These are phyloP conservation scores for Tenualosa thibaudeaui DNA, from an alignment of 2,797 vertebrate genomes.

Conservation along the genomic window DNA sequence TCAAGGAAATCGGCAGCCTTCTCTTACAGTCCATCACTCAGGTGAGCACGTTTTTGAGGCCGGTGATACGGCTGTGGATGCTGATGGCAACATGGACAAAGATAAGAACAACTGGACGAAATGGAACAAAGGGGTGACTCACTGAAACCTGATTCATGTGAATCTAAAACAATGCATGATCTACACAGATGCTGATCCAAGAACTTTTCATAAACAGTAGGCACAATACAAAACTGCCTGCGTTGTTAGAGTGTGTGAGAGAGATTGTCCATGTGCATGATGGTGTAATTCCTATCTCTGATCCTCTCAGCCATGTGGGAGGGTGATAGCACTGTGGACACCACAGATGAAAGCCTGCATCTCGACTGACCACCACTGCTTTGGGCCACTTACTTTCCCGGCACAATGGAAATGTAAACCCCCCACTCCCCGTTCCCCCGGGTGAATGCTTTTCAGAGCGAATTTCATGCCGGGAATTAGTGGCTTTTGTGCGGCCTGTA, in stretches of 20 bases:
- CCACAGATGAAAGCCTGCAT: constrained; percentile 63
- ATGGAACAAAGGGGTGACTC: not conserved
- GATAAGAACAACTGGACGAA: not conserved
- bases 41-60: not conserved
- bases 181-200: not conserved
- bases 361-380: constrained; percentile 50
- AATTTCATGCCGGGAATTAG: constrained; percentile 56
- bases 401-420: constrained; percentile 52
- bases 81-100: not conserved
- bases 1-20: not conserved
- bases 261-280: not conserved
- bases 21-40: not conserved
- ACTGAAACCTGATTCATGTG: not conserved
- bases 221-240: not conserved
- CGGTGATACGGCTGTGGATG: not conserved
- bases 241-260: not conserved
- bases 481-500: constrained; percentile 55
- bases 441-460: constrained; percentile 56
- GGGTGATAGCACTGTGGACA: constrained; percentile 47
- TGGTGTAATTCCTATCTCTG: constrained; percentile 48
- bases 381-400: constrained; percentile 56
- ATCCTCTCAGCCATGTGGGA: constrained; percentile 62
- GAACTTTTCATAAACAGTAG: not conserved
- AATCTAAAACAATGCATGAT: not conserved
- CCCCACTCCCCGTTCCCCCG: constrained; percentile 13